These are phyloP conservation scores for Acrossocheilus fasciatus DNA, from an alignment of 2,797 vertebrate species.

Conservation along the genomic window DNA sequence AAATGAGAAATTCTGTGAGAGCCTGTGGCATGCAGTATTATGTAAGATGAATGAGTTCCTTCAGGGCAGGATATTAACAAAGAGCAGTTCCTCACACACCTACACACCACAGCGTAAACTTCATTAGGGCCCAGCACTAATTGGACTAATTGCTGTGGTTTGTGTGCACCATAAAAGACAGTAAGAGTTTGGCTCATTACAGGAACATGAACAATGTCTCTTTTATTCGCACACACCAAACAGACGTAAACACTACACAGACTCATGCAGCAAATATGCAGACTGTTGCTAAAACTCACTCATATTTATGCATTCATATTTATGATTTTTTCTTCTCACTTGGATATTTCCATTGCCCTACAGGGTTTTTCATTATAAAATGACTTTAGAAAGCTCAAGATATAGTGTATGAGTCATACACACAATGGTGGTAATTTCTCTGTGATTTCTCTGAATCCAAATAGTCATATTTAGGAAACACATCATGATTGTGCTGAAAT, in stretches of 20 bases:
- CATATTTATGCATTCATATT: not conserved
- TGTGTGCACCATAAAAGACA: constrained; percentile 5
- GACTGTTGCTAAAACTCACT: not conserved
- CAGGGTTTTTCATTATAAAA: not conserved
- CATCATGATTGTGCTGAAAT: not conserved
- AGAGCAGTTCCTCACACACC: constrained; percentile 73
- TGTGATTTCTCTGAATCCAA: not conserved
- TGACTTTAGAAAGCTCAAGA: not conserved
- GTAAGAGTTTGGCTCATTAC: constrained; percentile 1
- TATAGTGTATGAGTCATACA: not conserved
- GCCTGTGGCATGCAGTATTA: constrained; percentile 55
- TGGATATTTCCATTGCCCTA: not conserved
- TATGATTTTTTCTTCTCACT: not conserved
- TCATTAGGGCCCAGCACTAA: constrained; percentile 77
- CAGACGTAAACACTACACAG: not conserved
- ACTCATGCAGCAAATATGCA: not conserved
- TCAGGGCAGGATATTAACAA: constrained; percentile 71
- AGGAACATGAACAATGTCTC: constrained; percentile 31
- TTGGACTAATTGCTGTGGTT: constrained; percentile 75
- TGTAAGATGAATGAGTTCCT: constrained; percentile 59
- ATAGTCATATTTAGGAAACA: not conserved
- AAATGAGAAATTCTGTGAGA: constrained; percentile 3
- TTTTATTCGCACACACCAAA: constrained; percentile 2
- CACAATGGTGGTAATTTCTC: not conserved
- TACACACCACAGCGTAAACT: constrained; percentile 61